Conservation (phyloP, 2,888 invertebrate species). For the Pristionchus maxplancki region DNA sequence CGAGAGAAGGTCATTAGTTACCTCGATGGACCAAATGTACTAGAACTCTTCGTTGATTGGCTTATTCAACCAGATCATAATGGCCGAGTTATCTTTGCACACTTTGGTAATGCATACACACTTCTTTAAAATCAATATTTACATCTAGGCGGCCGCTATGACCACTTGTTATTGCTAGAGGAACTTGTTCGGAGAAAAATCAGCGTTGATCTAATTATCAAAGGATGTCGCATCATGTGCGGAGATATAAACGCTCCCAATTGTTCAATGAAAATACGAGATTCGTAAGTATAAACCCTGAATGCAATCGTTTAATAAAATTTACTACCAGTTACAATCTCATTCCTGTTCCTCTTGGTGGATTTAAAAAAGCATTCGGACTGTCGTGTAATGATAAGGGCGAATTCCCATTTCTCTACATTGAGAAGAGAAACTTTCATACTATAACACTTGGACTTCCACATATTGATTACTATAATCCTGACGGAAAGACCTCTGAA, state of each 20-base stretch:
- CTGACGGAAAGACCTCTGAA: not conserved
- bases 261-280: not conserved
- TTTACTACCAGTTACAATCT: not conserved
- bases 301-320: too few relatives aligned
- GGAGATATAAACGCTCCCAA: not conserved
- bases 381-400: not conserved
- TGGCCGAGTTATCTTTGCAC: not conserved
- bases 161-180: not conserved
- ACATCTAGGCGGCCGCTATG: not conserved
- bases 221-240: not conserved
- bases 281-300: not conserved
- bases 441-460: not conserved
- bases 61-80: not conserved
- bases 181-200: not conserved
- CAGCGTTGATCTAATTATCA: not conserved
- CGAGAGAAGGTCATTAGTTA: not conserved
- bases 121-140: too few relatives aligned
- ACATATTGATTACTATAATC: not conserved
- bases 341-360: not conserved
- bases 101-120: not conserved
- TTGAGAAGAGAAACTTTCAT: not conserved
- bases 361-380: not conserved
- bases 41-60: not conserved
- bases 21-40: not conserved
- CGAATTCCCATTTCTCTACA: not conserved